Evolutionary conservation across 2,888 invertebrate genomes (phyloP), one percentile per base, ranked within the genome.

Genomic region (Allolobophora icterica): DNA sequence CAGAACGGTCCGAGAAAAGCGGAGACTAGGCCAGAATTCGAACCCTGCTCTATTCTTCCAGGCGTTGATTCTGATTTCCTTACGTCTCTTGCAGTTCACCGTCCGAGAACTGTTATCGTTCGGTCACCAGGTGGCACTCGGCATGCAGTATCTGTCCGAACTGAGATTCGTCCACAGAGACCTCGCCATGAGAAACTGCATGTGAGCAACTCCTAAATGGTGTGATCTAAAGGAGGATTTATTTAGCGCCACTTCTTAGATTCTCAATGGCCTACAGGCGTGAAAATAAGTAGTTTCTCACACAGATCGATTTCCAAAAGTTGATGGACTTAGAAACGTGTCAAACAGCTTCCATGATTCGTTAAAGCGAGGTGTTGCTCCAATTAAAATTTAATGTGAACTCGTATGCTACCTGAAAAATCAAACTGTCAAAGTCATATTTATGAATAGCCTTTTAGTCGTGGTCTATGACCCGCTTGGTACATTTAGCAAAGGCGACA

Each of bases 101-200:
- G 71, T 71, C 24, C n/a, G 71, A 21, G 83, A 91, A 33, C 84
- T 91, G 17, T n/a, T 91, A 33, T n/a, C 45, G 17, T 91, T 91
- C 84, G 40, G 87, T 33, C 89, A 42, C 24, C 92, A 92, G 38
- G 90, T 92, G 33, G 89, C 91, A 2, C 24, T n/a, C 30, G 92
- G 92, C 24, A 92, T 92, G 92, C 89, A 89, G 24, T 92, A 92
- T 84, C 89, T 92, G n/a, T 89, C 90, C 15, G 84, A 58, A 24
- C 84, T 83, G 89, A 84, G 40, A 21, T 91, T 92, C 89, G 90
- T 92, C 30, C 92, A 92, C 90, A 84, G 92, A 33, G 92, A 92
- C 34, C 45, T 92, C 17, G 92, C 92, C 17, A 90, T 90, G 11
- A 91, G 92, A 58, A 92, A 92, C 45, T 92, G 92, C 91, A 91